Percentiles rank a stretch among this genome's conserved stretches.
These are phyloP conservation scores for Phylloscopus trochilus DNA, from an alignment of 2,113 vertebrate species.

Conservation along the genomic window DNA sequence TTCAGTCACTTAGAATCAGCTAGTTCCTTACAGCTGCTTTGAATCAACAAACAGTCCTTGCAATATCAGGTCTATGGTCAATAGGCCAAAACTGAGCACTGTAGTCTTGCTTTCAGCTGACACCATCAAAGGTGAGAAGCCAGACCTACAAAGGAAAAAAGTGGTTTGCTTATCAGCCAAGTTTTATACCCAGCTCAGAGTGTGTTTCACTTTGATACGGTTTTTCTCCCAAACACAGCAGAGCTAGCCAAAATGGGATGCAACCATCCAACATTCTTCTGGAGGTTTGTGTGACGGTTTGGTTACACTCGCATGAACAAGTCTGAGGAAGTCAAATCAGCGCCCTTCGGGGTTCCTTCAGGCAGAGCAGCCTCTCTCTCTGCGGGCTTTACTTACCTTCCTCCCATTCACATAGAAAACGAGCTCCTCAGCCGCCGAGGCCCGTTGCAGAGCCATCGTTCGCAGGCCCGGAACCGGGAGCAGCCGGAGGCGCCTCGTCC, in stretches of 20 bases:
- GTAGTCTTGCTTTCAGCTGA: not conserved
- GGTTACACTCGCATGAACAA: not conserved
- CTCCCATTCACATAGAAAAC: slow-evolving; percentile 61
- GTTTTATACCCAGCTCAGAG: not conserved
- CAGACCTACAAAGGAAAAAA: not conserved
- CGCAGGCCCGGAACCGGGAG: accelerated
- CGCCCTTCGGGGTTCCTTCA: not conserved
- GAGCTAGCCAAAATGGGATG: not conserved
- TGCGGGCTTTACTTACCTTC: slow-evolving; percentile 1
- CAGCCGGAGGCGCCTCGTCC: accelerated
- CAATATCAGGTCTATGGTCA: not conserved
- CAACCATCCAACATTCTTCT: not conserved
- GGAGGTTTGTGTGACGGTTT: not conserved
- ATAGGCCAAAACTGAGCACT: not conserved
- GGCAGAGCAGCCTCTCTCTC: not conserved
- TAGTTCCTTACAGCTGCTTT: not conserved
- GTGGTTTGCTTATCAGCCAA: not conserved
- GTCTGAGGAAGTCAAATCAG: not conserved
- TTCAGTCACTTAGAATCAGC: not conserved
- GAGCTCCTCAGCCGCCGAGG: not conserved
- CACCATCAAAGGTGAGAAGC: not conserved
- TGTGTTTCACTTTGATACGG: not conserved
- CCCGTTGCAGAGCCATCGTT: not conserved
- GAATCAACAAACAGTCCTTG: not conserved
- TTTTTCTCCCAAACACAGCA: not conserved